Conservation (phyloP, 2,888 invertebrate genomes). For the Nowickia ferox region DNA sequence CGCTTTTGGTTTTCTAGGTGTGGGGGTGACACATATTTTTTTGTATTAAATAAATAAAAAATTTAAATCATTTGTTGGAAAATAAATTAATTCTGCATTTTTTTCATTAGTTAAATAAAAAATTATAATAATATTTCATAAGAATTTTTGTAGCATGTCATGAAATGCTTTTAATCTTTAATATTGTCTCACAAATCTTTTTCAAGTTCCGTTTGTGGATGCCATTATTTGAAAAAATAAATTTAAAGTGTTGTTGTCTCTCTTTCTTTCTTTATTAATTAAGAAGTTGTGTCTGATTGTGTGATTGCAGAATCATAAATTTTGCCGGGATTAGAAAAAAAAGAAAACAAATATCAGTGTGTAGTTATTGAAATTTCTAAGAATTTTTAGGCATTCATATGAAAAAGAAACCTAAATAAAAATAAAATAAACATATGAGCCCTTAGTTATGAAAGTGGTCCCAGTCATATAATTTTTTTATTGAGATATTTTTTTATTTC, state of each 20-base stretch:
- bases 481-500: too few species aligned
- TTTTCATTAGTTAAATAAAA: slow-evolving; percentile 3
- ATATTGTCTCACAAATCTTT: slow-evolving; percentile 64
- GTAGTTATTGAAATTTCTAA: slow-evolving; percentile 58
- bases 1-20: slow-evolving; percentile 58
- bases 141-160: slow-evolving; percentile 63
- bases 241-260: not conserved
- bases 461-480: too few species aligned
- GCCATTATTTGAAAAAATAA: slow-evolving; percentile 15
- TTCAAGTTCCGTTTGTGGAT: slow-evolving; percentile 57
- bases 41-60: slow-evolving; percentile 40
- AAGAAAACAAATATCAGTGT: slow-evolving; percentile 2
- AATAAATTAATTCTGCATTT: slow-evolving; percentile 54
- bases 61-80: slow-evolving; percentile 52
- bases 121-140: slow-evolving; percentile 54
- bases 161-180: slow-evolving; percentile 68
- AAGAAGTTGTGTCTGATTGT: slow-evolving; percentile 35
- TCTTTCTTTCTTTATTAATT: slow-evolving; percentile 35
- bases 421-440: not conserved
- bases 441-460: too few species aligned
- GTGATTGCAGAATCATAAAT: slow-evolving; percentile 44
- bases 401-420: slow-evolving; percentile 25
- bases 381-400: slow-evolving; percentile 44
- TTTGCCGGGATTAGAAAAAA: slow-evolving; percentile 40
- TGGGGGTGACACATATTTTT: slow-evolving; percentile 68